Conservation (phyloP, 37 sponge, comb jelly and placozoan genomes). For the Ephydatia muelleri region DNA sequence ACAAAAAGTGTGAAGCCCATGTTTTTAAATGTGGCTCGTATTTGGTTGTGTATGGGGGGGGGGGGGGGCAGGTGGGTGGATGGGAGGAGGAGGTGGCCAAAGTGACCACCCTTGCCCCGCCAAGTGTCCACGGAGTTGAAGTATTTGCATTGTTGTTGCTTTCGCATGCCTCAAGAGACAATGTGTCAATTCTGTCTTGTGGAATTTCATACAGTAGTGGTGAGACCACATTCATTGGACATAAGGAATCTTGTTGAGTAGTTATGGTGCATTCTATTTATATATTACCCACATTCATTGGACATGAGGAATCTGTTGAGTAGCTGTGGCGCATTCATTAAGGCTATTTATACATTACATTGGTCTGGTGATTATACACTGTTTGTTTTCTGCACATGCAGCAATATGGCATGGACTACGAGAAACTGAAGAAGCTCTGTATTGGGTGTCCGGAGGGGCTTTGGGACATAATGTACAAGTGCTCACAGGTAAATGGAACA, state of each 20-base stretch:
- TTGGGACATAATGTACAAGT: slow-evolving; percentile 39
- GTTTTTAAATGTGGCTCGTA: no score
- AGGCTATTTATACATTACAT: not conserved
- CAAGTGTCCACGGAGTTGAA: no score
- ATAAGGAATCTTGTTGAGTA: not conserved
- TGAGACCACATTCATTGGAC: not conserved
- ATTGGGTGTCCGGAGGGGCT: slow-evolving; percentile 40
- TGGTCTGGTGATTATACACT: not conserved
- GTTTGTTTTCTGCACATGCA: not conserved
- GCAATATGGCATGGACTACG: slow-evolving; percentile 66
- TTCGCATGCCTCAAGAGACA: no score
- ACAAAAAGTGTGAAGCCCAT: no score
- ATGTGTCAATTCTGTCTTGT: not conserved
- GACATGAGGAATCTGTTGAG: not conserved
- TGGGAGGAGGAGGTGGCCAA: no score
- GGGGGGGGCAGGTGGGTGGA: no score
- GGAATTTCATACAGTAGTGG: not conserved
- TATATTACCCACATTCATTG: not conserved
- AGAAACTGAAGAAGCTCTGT: slow-evolving; percentile 40
- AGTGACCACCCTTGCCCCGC: no score
- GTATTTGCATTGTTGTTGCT: no score
- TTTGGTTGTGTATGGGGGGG: no score
- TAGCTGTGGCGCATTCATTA: not conserved
- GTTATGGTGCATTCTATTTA: not conserved
- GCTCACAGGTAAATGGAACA: slow-evolving; percentile 52